Conservation (phyloP, 1,140 invertebrate species). For the Bombus superbus region DNA sequence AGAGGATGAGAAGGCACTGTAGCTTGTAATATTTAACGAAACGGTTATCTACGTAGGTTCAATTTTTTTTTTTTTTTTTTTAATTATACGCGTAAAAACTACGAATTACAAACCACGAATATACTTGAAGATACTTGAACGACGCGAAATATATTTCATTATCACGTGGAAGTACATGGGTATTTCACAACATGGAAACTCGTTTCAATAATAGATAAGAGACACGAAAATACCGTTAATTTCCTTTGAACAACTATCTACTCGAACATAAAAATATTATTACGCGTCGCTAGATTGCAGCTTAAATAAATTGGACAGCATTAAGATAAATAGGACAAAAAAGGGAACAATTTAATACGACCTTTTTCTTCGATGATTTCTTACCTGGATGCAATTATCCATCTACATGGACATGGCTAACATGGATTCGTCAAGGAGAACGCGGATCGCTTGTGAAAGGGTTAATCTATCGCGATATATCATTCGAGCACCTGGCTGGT, state of each 20-base stretch:
- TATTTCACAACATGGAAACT: background rate
- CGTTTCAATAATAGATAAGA: background rate
- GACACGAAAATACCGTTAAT: background rate
- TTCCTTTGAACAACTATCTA: background rate
- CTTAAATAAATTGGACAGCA: conserved; percentile 8
- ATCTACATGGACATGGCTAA: background rate
- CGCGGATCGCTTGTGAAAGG: conserved; percentile 39
- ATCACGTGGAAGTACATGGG: no score
- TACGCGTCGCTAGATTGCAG: background rate
- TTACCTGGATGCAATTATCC: conserved; percentile 19
- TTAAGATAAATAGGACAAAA: background rate
- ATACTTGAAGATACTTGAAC: no score
- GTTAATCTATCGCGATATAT: conserved; percentile 51
- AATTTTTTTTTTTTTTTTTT: no score
- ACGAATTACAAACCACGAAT: no score
- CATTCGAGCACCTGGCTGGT: conserved; percentile 26
- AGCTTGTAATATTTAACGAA: no score
- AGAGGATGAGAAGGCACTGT: no score
- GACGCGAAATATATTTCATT: no score
- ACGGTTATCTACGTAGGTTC: no score
- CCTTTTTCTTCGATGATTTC: conserved; percentile 1
- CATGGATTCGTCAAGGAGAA: conserved; percentile 42
- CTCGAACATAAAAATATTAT: background rate
- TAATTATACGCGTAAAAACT: no score
- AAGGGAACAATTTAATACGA: conserved; percentile 3